Evolutionary conservation across 2,113 vertebrate genomes (phyloP).

Genomic region (Siniperca chuatsi): DNA sequence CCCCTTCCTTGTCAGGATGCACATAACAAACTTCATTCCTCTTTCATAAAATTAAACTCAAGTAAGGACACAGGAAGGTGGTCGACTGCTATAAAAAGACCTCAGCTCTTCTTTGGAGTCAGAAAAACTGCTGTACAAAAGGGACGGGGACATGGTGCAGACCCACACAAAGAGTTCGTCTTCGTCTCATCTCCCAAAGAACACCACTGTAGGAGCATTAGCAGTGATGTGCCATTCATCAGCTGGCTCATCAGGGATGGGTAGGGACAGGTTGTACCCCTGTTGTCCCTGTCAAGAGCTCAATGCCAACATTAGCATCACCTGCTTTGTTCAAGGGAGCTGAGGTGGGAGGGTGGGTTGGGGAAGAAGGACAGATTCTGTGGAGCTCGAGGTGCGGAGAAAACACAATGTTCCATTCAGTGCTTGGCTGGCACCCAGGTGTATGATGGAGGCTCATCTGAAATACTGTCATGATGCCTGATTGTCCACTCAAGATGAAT

Average conservation of each 20-base stretch:
- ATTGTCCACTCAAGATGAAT: constrained; percentile 44
- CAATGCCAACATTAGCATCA: constrained; percentile 51
- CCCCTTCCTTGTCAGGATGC: constrained; percentile 14
- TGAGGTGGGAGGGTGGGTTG: constrained; percentile 34
- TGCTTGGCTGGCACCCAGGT: constrained; percentile 50
- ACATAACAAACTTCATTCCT: constrained; percentile 24
- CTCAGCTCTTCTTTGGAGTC: constrained; percentile 24
- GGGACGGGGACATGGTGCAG: constrained; percentile 16
- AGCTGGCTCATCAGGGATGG: constrained; percentile 60
- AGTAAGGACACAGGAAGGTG: constrained; percentile 36
- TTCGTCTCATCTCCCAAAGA: constrained; percentile 63
- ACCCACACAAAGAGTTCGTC: constrained; percentile 17
- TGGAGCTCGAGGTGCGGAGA: constrained; percentile 15
- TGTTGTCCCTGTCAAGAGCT: constrained; percentile 61
- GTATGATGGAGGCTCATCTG: constrained; percentile 42
- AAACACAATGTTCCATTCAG: constrained; percentile 53
- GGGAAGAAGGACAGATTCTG: constrained; percentile 7
- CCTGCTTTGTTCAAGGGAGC: constrained; percentile 51
- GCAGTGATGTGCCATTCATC: constrained; percentile 61
- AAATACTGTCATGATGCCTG: constrained; percentile 44
- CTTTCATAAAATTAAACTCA: constrained; percentile 35
- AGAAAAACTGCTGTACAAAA: constrained; percentile 37
- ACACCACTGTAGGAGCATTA: constrained; percentile 52
- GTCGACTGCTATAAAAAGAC: constrained; percentile 44
- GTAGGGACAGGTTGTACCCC: constrained; percentile 67